A percentile compares a stretch with the other conserved stretches of the same genome.
phyloP scores from a whole-genome alignment of 2,113 vertebrate genomes.

The Falco punctatus region DNA sequence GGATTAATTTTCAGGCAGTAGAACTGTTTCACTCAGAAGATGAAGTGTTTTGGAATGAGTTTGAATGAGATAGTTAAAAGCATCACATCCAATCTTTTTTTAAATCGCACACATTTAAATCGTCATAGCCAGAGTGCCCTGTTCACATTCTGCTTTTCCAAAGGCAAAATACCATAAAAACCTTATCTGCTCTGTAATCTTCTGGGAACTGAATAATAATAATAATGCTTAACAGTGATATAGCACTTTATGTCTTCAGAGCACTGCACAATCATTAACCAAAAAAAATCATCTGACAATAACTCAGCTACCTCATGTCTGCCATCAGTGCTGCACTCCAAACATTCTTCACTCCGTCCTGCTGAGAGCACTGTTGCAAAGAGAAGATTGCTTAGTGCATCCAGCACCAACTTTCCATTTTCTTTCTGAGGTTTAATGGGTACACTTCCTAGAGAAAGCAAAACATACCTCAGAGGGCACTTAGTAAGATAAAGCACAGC shows the following conservation, averaged over 20 bases:
- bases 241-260: slow-evolving; percentile 9
- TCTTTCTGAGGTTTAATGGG: not conserved
- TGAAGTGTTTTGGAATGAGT: slow-evolving; percentile 38
- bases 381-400: not conserved
- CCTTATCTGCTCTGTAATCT: not conserved
- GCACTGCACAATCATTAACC: not conserved
- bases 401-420: not conserved
- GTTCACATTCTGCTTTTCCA: not conserved
- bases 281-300: not conserved
- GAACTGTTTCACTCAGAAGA: slow-evolving; percentile 29
- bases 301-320: not conserved
- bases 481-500: not conserved
- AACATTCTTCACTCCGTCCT: not conserved
- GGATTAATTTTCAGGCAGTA: slow-evolving; percentile 43
- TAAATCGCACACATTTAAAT: slow-evolving; percentile 12
- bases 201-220: not conserved
- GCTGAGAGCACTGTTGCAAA: not conserved
- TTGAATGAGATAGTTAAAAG: slow-evolving; percentile 38
- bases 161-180: not conserved
- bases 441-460: not conserved
- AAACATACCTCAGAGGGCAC: not conserved
- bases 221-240: not conserved
- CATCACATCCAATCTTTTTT: slow-evolving; percentile 26
- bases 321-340: not conserved
- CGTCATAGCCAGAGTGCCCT: not conserved